Percentiles rank a stretch among this genome's conserved stretches.
These are phyloP conservation scores for Eumerus sabulonum DNA, from an alignment of 2,888 invertebrate genomes.

Conservation along the genomic window DNA sequence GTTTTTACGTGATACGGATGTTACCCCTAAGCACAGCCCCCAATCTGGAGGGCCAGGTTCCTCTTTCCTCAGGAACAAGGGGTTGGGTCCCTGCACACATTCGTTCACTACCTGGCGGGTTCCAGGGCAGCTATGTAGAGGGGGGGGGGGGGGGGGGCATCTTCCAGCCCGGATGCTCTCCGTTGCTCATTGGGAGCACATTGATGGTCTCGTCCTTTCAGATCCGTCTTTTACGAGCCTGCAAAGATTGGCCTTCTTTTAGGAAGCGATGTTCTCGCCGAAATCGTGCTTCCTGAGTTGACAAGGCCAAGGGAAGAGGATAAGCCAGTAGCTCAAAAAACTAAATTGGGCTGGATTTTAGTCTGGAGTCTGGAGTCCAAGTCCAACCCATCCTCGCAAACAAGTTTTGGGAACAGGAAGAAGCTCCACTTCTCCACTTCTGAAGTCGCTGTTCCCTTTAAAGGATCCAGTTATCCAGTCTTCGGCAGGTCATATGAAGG, in stretches of 20 bases:
- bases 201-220: neutral
- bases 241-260: conserved; percentile 15
- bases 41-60: too few relatives aligned
- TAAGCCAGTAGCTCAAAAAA: conserved; percentile 13
- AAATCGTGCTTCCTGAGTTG: neutral
- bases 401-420: conserved; percentile 24
- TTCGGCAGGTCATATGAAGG: too few relatives aligned
- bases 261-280: conserved; percentile 8
- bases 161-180: conserved; percentile 12
- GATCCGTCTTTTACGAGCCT: conserved; percentile 9
- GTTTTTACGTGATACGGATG: too few relatives aligned
- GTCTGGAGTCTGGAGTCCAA: neutral
- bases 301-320: neutral
- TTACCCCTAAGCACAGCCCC: too few relatives aligned
- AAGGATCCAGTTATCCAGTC: conserved; percentile 8
- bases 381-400: conserved; percentile 4
- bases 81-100: too few relatives aligned
- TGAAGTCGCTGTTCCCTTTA: conserved; percentile 23
- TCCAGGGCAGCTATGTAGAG: too few relatives aligned
- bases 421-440: conserved; percentile 4
- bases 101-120: too few relatives aligned
- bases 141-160: too few relatives aligned
- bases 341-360: conserved; percentile 13
- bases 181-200: conserved; percentile 17
- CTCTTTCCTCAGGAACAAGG: too few relatives aligned